Conservation (phyloP, 2,888 invertebrate species). For the Drosophila longiperda region DNA sequence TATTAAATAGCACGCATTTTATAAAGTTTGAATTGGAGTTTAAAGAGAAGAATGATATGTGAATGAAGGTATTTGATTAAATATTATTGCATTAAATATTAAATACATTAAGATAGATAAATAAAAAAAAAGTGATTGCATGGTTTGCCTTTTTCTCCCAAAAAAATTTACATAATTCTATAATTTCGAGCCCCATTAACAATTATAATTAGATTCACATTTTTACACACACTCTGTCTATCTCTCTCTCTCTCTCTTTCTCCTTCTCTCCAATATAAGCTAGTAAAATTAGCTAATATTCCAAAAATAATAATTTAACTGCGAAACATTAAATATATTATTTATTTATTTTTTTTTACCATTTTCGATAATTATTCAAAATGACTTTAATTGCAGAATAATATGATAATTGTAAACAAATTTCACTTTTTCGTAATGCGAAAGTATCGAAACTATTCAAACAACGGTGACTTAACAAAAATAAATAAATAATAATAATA, state of each 20-base stretch:
- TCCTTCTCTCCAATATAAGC: slow-evolving; percentile 12
- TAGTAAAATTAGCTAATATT: slow-evolving; percentile 4
- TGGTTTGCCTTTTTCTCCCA: not conserved
- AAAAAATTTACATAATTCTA: slow-evolving; percentile 2
- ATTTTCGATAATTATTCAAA: slow-evolving; percentile 50
- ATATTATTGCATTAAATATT: not conserved
- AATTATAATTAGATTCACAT: not conserved
- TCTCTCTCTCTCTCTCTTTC: too few species aligned
- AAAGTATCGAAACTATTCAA: slow-evolving; percentile 65
- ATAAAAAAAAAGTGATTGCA: not conserved
- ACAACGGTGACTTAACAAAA: slow-evolving; percentile 40
- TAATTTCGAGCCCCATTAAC: not conserved
- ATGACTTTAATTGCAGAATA: slow-evolving; percentile 52
- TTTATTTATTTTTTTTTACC: slow-evolving; percentile 7
- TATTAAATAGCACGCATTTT: slow-evolving; percentile 10
- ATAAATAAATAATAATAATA: slow-evolving; percentile 48
- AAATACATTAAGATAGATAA: not conserved
- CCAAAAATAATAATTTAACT: not conserved
- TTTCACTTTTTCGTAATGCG: slow-evolving; percentile 74
- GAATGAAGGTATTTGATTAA: not conserved
- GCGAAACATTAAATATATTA: not conserved
- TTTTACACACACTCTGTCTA: not conserved
- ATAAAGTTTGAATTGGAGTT: not conserved
- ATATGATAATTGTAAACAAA: slow-evolving; percentile 53
- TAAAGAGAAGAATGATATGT: too few species aligned